Evolutionary conservation across 1,140 invertebrate genomes (phyloP).

Genomic region (Drosophila truncata): DNA sequence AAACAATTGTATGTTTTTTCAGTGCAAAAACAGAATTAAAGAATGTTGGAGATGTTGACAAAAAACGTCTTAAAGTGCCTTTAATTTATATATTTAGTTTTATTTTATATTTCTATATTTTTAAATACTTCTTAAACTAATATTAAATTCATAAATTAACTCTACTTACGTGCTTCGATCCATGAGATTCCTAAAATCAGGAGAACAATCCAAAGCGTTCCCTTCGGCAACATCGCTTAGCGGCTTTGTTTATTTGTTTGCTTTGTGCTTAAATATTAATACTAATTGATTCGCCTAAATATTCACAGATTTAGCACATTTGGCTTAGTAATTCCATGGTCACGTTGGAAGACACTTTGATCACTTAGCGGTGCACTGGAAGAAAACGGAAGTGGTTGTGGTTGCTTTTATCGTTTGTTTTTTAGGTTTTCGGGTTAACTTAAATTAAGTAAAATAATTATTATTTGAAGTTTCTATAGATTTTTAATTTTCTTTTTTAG

Average conservation of each 20-base stretch:
- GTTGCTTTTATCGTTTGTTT: background rate
- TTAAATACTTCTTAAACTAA: background rate
- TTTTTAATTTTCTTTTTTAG: too few species aligned
- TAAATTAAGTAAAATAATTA: background rate
- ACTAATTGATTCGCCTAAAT: constrained; percentile 33
- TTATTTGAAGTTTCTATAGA: background rate
- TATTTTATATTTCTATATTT: background rate
- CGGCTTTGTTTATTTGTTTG: constrained; percentile 9
- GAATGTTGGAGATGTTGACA: constrained; percentile 5
- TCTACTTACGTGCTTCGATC: constrained; percentile 43
- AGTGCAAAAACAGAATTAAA: background rate
- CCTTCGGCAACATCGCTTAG: background rate
- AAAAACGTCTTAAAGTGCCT: constrained; percentile 6
- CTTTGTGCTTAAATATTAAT: constrained; percentile 13
- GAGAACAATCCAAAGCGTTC: background rate
- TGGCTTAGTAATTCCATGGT: constrained; percentile 40
- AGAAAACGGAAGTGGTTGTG: constrained; percentile 10
- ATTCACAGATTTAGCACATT: constrained; percentile 43
- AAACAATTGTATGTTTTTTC: background rate
- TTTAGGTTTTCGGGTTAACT: background rate
- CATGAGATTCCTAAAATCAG: constrained; percentile 24
- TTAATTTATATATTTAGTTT: background rate
- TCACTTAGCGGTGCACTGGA: constrained; percentile 45
- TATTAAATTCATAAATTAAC: background rate
- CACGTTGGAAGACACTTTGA: constrained; percentile 36